Conservation (phyloP, 1,140 invertebrate species). For the Bombus pyrosoma region DNA sequence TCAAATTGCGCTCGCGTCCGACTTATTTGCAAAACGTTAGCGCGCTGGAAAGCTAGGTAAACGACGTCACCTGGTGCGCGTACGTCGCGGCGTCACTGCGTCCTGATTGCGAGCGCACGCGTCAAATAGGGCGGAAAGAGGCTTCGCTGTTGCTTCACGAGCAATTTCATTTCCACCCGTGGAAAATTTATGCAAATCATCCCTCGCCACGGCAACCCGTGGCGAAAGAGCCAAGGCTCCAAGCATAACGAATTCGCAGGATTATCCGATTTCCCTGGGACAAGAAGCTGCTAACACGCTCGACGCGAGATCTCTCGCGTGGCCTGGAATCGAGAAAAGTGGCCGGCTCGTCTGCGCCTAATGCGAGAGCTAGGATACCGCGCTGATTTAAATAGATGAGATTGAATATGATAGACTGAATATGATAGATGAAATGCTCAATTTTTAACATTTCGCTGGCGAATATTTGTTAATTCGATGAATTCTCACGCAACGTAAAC, state of each 20-base stretch:
- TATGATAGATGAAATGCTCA: no score
- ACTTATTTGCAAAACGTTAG: conserved; percentile 44
- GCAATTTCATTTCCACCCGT: conserved; percentile 67
- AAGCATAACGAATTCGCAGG: conserved; percentile 54
- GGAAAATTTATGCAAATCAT: conserved; percentile 73
- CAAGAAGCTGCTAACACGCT: conserved; percentile 46
- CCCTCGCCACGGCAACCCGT: conserved; percentile 21
- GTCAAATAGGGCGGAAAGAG: conserved; percentile 60
- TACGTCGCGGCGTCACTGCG: conserved; percentile 4
- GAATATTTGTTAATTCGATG: neutral
- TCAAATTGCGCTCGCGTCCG: conserved; percentile 28
- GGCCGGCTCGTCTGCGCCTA: neutral
- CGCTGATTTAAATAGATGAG: neutral
- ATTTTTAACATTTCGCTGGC: neutral
- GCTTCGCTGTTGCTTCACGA: conserved; percentile 56
- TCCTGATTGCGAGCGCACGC: conserved; percentile 50
- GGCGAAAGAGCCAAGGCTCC: conserved; percentile 19
- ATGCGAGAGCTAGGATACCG: no score
- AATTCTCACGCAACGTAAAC: neutral
- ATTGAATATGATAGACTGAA: neutral
- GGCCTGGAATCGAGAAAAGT: neutral
- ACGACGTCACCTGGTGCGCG: conserved; percentile 25
- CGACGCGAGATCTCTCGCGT: neutral
- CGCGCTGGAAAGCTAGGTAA: conserved; percentile 36
- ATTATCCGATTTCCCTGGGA: conserved; percentile 64